phyloP scores from a whole-genome alignment of 2,113 vertebrate genomes.

The Megaceryle maxima region DNA sequence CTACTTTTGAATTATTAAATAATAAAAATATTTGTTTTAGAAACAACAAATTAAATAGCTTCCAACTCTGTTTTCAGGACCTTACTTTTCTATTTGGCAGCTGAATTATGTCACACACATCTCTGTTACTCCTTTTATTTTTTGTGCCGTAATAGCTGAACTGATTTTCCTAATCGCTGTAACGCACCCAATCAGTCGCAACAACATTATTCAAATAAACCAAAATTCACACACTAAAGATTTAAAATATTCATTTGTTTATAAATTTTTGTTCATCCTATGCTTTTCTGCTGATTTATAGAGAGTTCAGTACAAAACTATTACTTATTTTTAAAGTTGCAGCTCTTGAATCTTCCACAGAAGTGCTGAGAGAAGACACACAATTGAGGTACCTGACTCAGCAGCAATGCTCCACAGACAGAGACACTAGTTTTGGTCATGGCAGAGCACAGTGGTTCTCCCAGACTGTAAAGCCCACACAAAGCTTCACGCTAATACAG shows the following conservation, averaged over 20 bases:
- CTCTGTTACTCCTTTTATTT: neutral
- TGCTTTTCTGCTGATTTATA: neutral
- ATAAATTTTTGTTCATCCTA: neutral
- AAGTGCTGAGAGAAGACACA: neutral
- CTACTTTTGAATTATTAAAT: neutral
- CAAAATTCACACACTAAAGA: neutral
- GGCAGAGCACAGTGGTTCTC: neutral
- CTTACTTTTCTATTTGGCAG: neutral
- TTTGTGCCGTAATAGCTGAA: neutral
- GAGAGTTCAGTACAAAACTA: neutral
- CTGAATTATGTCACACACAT: neutral
- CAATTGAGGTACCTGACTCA: neutral
- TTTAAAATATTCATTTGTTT: neutral
- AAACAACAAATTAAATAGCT: neutral
- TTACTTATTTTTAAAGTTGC: neutral
- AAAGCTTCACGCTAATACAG: neutral
- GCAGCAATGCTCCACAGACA: neutral
- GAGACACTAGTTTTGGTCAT: neutral
- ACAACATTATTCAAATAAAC: neutral
- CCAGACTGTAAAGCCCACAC: neutral
- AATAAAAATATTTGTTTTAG: neutral
- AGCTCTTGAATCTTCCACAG: neutral
- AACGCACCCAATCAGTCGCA: neutral
- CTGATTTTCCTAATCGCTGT: neutral
- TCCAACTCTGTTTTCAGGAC: neutral